Evolutionary conservation across 1,140 invertebrate species (phyloP), one percentile per base, ranked within the genome.

Genomic region (Drosophila ohnishii): DNA sequence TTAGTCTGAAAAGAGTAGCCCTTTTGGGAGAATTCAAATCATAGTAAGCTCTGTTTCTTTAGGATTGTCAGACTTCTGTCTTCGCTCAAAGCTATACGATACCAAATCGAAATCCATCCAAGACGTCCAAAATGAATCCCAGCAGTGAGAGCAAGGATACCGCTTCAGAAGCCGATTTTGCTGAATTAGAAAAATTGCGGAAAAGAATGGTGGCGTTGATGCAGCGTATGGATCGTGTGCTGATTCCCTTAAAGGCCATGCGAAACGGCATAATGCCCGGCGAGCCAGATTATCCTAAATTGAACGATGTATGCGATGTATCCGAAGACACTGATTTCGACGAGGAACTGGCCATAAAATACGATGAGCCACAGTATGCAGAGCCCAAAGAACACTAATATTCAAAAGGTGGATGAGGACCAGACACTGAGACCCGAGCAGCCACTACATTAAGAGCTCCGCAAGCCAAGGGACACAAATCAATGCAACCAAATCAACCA

Each of bases 141-240:
- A 50, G n/a, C 47, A 11, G 10, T 2, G 28, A 32, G 3, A 3
- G 0, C n/a, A 16, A 50, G 47, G 28, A 50, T 11, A 32, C n/a
- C 0, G 47, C 47, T 16, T 30, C 47, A 6, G 28, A 50, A 16
- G 28, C 14, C 0, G 47, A 50, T 32, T n/a, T 50, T 5, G 28
- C 14, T 5, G 25, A 50, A 50, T 6, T 50, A n/a, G 28, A 50
- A 50, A 32, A 32, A 9, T 50, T 50, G 9, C 25, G 28, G 1
- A 30, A 50, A 6, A 16, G n/a, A 50, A 32, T 50, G 25, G 3
- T 16, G 4, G 0, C 5, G 6, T 16, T 50, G 14, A 3, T 50
- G 25, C 25, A 50, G n/a, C 47, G 47, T 32, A 16, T 50, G 47
- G 47, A 50, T 16, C 47, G 28, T 32, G 25, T 50, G 47, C n/a